Evolutionary conservation across 2,797 vertebrate species (phyloP), one percentile per base, ranked within the genome.

Genomic region (Parauchenoglanis punctatus): DNA sequence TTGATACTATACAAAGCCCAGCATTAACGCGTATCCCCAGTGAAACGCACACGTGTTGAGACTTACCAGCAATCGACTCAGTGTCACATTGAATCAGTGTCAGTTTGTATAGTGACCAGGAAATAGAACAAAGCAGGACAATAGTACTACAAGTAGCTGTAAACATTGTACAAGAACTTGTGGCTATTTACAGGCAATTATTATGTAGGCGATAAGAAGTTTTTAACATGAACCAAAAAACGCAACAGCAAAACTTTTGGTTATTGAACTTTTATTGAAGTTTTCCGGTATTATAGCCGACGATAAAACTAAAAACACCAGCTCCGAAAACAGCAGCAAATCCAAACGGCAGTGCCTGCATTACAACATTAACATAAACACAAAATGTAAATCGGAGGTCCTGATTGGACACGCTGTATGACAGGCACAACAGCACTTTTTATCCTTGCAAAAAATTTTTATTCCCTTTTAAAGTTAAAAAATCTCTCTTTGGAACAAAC

Each of bases 1-100:
- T 73, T 84, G 23, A 58, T 56, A 68, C 61, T 77, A 46, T 56
- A 76, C 81, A 87, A 25, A 58, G 86, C 81, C 56, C 49, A 28
- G 49, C 31, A n/a, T 35, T 65, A 77, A 70, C 58, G 61, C 35
- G 13, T 15, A 75, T 75, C 35, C 82, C 13, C 31, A 56, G 25
- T 28, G 28, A 49, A 61, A 58, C 20, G 46, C n/a, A 18, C 49
- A 58, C 17, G 28, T 61, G 35, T n/a, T 40, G 5, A 61, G 20
- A 25, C 35, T 59, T 59, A 40, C 13, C 10, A 59, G 31, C 20
- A 40, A 40, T 80, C 5, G 20, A 40, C 77, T 81, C 75, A 35
- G 15, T 76, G 46, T 52, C 46, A 52, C 25, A 17, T 4, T 76
- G 46, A 52, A 52, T 76, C 54, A 31, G 77, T 81, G 31, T 81